Base-by-base conservation (phyloP, 53 echinoderm and acorn worm genomes). In the Luidia sarsii region DNA sequence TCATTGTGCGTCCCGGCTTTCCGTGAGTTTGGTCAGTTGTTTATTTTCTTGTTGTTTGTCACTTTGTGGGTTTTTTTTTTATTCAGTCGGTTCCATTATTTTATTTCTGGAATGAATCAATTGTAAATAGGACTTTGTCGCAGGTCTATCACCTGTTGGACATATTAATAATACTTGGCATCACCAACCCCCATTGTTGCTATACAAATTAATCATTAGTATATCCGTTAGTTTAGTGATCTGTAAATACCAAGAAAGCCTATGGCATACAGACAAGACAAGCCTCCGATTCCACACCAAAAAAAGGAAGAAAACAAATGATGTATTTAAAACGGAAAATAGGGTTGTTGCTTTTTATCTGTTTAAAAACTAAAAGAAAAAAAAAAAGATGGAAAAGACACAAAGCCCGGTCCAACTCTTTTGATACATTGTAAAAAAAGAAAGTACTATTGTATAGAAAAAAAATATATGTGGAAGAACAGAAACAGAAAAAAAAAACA, bases 401-500 rank as follows among this genome's bases (percentile, higher is more conserved):
- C 21, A 52, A 77, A 60, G 77, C 61, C 33, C 61, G 48, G 61
- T 61, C 77, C 60, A 21, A 60, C 46, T 41, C 46, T 77, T 77
- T 77, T 77, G 77, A 77, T 77, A 77, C 77, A 41, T 77, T 77
- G 77, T 77, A 77, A 60, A 77, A 77, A 69, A n/a, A n/a, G n/a
- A 77, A 75, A 77, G 77, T 77, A 77, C 77, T 77, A 77, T 77
- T 77, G 77, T 77, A 60, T 57, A 61, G 61, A 65, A 65, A 65
- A 65, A 65, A 39, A 59, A 72, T 59, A 61, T 75, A 75, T 60
- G 61, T 61, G 77, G 77, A 61, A 61, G 32, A 59, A 77, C 23
- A 21, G 57, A 74, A 74, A 55, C 39, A 59, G 45, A 77, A 20
- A 11, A 41, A 41, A 41, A 7, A 11, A 11, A 41, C 6, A 41